phyloP scores from a whole-genome alignment of 2,113 vertebrate genomes.

The Microcebus ravelobensis region DNA sequence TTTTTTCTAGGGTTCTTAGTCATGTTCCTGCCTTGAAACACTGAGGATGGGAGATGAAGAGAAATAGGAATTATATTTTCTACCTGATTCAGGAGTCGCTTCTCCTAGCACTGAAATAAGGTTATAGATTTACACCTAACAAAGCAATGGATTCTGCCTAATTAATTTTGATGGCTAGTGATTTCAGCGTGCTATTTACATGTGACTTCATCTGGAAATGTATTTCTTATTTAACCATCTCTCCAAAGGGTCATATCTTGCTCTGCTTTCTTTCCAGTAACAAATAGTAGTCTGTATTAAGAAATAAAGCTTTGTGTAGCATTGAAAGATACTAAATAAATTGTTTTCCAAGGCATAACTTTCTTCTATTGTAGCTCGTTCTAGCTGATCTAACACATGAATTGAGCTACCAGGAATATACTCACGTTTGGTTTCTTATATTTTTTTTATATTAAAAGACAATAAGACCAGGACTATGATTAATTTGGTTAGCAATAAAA shows the following conservation, averaged over 20 bases:
- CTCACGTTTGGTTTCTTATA: neutral
- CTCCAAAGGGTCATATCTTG: constrained; percentile 63
- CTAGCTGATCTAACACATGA: constrained; percentile 73
- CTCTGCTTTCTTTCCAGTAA: constrained; percentile 57
- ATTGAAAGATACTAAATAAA: constrained; percentile 71
- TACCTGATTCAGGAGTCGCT: neutral
- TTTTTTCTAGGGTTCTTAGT: neutral
- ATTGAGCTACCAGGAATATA: constrained; percentile 59
- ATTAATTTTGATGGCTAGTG: constrained; percentile 77
- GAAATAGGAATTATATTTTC: neutral
- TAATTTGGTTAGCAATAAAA: neutral
- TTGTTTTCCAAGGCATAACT: constrained; percentile 80
- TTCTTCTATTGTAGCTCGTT: constrained; percentile 66
- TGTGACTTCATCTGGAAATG: constrained; percentile 78
- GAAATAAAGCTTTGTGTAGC: constrained; percentile 73
- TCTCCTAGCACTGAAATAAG: constrained; percentile 11
- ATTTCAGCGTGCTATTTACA: constrained; percentile 70
- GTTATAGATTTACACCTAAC: constrained; percentile 62
- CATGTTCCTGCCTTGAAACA: neutral
- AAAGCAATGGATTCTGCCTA: constrained; percentile 69
- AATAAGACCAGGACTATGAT: neutral
- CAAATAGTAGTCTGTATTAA: constrained; percentile 72
- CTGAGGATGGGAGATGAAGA: neutral
- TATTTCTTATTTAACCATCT: constrained; percentile 75
- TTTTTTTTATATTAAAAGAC: neutral